These are phyloP conservation scores for Agelastica alni DNA, from an alignment of 2,888 invertebrate genomes.

Conservation along the genomic window DNA sequence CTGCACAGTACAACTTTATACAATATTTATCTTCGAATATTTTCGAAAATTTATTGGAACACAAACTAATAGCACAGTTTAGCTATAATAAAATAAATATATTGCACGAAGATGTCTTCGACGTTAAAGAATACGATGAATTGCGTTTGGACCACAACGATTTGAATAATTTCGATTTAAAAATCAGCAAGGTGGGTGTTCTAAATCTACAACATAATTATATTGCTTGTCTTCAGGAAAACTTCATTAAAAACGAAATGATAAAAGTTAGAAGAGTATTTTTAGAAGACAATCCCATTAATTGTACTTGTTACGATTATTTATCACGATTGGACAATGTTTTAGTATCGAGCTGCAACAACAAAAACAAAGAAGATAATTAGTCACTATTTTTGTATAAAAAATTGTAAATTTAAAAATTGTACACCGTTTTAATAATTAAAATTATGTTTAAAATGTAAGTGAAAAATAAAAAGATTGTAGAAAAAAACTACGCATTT, in stretches of 20 bases:
- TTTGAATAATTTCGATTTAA: constrained; percentile 35
- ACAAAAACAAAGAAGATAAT: not conserved
- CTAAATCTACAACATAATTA: constrained; percentile 42
- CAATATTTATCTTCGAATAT: constrained; percentile 40
- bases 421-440: too few relatives aligned
- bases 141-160: constrained; percentile 45
- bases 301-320: constrained; percentile 40
- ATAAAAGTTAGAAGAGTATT: constrained; percentile 38
- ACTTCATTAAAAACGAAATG: constrained; percentile 41
- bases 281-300: constrained; percentile 40
- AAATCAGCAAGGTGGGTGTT: constrained; percentile 38
- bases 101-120: constrained; percentile 41
- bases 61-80: constrained; percentile 39
- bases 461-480: too few relatives aligned
- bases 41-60: constrained; percentile 36
- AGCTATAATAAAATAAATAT: constrained; percentile 44
- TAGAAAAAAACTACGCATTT: too few relatives aligned
- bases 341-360: constrained; percentile 16
- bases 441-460: too few relatives aligned
- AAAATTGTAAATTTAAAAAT: too few relatives aligned
- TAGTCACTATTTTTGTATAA: too few relatives aligned
- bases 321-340: constrained; percentile 35
- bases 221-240: constrained; percentile 42
- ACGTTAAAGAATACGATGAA: constrained; percentile 39
- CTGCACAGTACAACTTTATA: constrained; percentile 43